Conservation (phyloP, 2,797 vertebrate genomes). For the Xyrichtys novacula region DNA sequence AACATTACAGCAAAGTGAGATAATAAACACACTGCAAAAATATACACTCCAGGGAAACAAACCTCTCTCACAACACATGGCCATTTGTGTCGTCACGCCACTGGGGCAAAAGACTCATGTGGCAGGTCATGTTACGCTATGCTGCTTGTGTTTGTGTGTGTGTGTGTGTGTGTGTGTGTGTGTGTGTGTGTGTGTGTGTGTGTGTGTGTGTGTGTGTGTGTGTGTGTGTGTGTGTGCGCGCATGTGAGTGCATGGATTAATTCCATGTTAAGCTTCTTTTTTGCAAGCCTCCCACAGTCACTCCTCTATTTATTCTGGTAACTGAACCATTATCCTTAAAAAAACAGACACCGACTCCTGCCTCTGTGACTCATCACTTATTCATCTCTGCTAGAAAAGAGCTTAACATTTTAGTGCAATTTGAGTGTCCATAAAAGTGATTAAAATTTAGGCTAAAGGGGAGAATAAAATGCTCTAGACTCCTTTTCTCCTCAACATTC, state of each 20-base stretch:
- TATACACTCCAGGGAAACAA: conserved; percentile 45
- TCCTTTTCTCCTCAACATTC: too few species aligned
- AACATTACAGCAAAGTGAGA: background rate
- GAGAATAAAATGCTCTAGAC: too few species aligned
- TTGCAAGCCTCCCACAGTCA: conserved; percentile 39
- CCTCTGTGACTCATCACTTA: conserved; percentile 47
- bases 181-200: background rate
- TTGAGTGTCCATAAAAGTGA: too few species aligned
- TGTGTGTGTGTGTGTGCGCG: conserved; percentile 24
- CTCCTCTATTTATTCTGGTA: conserved; percentile 54
- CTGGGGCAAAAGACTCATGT: conserved; percentile 44
- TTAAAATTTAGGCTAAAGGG: too few species aligned
- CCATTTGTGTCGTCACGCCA: conserved; percentile 63
- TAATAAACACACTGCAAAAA: conserved; percentile 39
- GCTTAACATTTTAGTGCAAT: too few species aligned
- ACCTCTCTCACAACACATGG: conserved; percentile 60
- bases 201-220: too few species aligned
- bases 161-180: conserved; percentile 4
- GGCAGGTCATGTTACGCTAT: conserved; percentile 73
- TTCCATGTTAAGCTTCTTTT: conserved; percentile 46
- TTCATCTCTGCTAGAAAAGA: conserved; percentile 40
- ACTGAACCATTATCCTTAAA: conserved; percentile 36
- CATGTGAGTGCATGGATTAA: conserved; percentile 35
- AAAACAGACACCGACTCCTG: conserved; percentile 41
- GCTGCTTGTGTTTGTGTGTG: conserved; percentile 13